A percentile compares a stretch with the other conserved stretches of the same genome.
These are phyloP conservation scores for Nesogale talazaci DNA, from an alignment of 2,113 vertebrate genomes.

Conservation along the genomic window DNA sequence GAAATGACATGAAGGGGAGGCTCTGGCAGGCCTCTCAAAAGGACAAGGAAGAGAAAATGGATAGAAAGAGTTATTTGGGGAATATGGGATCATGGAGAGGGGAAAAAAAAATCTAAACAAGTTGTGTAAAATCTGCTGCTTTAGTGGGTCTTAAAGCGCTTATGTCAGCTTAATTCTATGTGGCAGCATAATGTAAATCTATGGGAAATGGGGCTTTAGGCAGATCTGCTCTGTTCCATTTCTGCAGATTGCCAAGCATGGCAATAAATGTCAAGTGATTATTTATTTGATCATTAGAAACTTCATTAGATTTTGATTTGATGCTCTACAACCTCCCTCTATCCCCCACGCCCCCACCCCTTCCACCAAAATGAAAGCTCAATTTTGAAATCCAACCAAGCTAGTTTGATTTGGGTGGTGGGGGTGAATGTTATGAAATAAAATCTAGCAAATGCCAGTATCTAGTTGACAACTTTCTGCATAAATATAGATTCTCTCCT, in stretches of 20 bases:
- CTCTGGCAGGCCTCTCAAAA: slow-evolving; percentile 71
- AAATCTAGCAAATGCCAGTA: slow-evolving; percentile 59
- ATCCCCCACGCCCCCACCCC: neutral
- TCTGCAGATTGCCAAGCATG: slow-evolving; percentile 67
- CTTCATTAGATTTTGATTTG: slow-evolving; percentile 78
- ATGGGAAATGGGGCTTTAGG: slow-evolving; percentile 69
- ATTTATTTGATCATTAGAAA: slow-evolving; percentile 76
- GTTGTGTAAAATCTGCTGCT: slow-evolving; percentile 76
- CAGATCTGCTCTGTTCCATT: slow-evolving; percentile 68
- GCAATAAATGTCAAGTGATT: slow-evolving; percentile 67
- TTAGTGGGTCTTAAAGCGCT: slow-evolving; percentile 78
- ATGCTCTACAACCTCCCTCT: slow-evolving; percentile 50
- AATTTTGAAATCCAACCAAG: slow-evolving; percentile 68
- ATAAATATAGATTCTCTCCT: slow-evolving; percentile 66
- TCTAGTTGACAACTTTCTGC: slow-evolving; percentile 67
- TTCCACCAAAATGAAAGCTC: slow-evolving; percentile 48
- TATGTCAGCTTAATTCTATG: slow-evolving; percentile 72
- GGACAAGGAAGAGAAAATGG: slow-evolving; percentile 66
- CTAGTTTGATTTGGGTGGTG: slow-evolving; percentile 31
- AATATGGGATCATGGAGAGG: slow-evolving; percentile 49
- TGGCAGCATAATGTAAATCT: slow-evolving; percentile 71
- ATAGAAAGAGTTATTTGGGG: slow-evolving; percentile 74
- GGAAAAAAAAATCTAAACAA: slow-evolving; percentile 69
- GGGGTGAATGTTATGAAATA: slow-evolving; percentile 64
- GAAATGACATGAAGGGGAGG: slow-evolving; percentile 79